Evolutionary conservation across 2,113 vertebrate species (phyloP).

Genomic region (Scortum barcoo): DNA sequence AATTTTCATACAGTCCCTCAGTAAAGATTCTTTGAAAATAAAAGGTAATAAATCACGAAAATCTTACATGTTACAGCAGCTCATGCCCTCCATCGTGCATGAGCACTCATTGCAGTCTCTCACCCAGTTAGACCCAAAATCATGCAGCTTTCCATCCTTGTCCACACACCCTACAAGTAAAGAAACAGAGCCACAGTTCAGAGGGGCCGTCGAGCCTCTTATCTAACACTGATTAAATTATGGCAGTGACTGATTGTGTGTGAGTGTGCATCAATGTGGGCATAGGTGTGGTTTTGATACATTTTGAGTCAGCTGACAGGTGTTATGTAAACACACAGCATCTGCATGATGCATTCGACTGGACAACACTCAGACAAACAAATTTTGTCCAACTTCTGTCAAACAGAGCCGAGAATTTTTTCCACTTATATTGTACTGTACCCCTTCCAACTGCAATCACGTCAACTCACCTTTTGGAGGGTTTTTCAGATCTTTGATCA

Average conservation of each 20-base stretch:
- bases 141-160: conserved; percentile 35
- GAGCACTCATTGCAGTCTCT: conserved; percentile 54
- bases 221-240: background rate
- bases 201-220: background rate
- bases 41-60: background rate
- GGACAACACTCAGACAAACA: background rate
- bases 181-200: conserved; percentile 29
- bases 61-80: conserved; percentile 60
- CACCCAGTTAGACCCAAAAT: conserved; percentile 45
- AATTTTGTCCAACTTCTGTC: background rate
- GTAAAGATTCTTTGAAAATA: background rate
- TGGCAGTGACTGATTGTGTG: background rate
- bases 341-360: background rate
- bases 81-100: background rate
- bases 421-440: background rate
- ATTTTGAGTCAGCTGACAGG: background rate
- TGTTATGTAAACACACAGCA: conserved; percentile 2
- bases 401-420: background rate
- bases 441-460: background rate
- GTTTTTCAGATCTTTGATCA: conserved; percentile 33
- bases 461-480: conserved; percentile 56
- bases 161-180: conserved; percentile 63
- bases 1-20: background rate
- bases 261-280: background rate
- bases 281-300: conserved; percentile 30